Evolutionary conservation across 2,113 vertebrate genomes (phyloP).

Genomic region (Petromus typicus): DNA sequence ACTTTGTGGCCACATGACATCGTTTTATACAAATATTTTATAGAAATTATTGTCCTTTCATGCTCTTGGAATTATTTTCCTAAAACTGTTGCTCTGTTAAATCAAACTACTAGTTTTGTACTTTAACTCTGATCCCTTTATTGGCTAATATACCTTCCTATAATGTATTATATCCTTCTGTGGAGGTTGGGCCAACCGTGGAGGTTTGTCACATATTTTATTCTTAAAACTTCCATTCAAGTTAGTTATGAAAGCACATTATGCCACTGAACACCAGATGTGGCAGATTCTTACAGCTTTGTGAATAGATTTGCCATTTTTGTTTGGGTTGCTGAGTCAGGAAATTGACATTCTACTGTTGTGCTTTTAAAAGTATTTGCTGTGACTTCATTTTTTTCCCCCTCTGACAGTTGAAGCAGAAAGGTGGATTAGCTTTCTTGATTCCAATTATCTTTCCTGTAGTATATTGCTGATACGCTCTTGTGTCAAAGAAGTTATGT

Average conservation of each 20-base stretch:
- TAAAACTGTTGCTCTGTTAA: not conserved
- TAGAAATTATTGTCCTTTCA: not conserved
- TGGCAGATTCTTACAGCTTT: constrained; percentile 49
- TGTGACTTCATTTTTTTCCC: constrained; percentile 71
- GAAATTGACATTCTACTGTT: constrained; percentile 73
- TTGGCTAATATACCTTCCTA: fast-evolving
- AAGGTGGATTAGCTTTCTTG: constrained; percentile 80
- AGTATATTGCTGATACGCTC: constrained; percentile 67
- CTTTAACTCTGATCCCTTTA: not conserved
- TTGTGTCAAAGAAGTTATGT: constrained; percentile 74
- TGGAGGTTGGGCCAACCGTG: not conserved
- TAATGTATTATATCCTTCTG: too few species aligned
- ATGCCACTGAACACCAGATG: not conserved
- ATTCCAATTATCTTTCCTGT: constrained; percentile 73
- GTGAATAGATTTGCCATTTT: constrained; percentile 51
- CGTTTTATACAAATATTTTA: not conserved
- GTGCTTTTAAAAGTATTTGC: constrained; percentile 77
- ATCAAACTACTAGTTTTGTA: not conserved
- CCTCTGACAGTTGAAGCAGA: constrained; percentile 72
- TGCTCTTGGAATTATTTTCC: not conserved
- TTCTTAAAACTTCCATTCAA: not conserved
- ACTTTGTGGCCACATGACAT: not conserved
- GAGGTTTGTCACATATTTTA: not conserved
- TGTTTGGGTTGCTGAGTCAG: constrained; percentile 74
- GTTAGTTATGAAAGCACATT: not conserved